Evolutionary conservation across 2,888 invertebrate genomes (phyloP).

Genomic region (Marronus borbonicus): DNA sequence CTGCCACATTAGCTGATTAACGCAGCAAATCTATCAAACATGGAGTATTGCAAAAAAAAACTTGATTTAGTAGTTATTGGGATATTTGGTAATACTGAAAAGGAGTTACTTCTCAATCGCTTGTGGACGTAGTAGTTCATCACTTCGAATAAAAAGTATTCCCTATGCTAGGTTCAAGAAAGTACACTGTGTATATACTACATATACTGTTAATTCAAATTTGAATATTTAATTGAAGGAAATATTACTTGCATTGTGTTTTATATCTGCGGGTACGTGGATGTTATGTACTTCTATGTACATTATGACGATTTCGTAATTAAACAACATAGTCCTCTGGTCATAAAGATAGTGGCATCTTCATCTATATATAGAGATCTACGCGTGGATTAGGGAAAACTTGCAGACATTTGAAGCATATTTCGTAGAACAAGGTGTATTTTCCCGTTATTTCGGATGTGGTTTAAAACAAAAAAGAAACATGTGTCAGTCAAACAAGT

Average conservation of each 20-base stretch:
- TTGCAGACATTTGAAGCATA: background rate
- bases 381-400: background rate
- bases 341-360: slow-evolving; percentile 23
- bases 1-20: too few relatives aligned
- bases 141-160: too few relatives aligned
- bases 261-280: background rate
- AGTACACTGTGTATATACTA: too few relatives aligned
- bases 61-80: too few relatives aligned
- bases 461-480: slow-evolving; percentile 14
- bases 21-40: too few relatives aligned
- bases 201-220: too few relatives aligned
- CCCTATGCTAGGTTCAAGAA: too few relatives aligned
- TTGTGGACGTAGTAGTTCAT: too few relatives aligned
- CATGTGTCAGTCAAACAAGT: slow-evolving; percentile 29
- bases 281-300: background rate
- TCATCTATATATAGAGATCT: background rate
- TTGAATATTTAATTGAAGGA: too few relatives aligned
- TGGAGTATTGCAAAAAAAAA: too few relatives aligned
- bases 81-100: too few relatives aligned
- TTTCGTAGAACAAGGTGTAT: background rate
- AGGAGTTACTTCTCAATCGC: too few relatives aligned
- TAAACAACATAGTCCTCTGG: slow-evolving; percentile 5
- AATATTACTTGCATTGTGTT: background rate
- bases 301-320: slow-evolving; percentile 6
- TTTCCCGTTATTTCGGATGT: slow-evolving; percentile 22